A percentile compares a stretch with the other conserved stretches of the same genome.
Conservation (phyloP, 2,888 invertebrate genomes). For the Mesoligia furuncula region DNA sequence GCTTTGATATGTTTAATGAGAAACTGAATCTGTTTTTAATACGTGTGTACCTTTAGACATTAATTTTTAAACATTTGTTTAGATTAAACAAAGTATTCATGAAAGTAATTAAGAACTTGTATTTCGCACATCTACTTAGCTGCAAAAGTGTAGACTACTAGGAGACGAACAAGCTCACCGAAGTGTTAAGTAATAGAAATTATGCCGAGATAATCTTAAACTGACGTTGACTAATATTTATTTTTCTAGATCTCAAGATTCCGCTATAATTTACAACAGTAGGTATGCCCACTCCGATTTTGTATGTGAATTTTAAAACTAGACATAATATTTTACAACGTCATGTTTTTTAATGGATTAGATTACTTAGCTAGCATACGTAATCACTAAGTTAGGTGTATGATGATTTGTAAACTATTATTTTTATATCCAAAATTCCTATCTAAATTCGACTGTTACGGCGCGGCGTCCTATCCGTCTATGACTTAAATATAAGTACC, state of each 20-base stretch:
- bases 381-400: background rate
- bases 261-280: slow-evolving; percentile 43
- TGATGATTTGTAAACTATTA: background rate
- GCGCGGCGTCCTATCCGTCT: background rate
- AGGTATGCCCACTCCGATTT: slow-evolving; percentile 14
- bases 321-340: slow-evolving; percentile 5
- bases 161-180: slow-evolving; percentile 45
- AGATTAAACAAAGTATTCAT: background rate
- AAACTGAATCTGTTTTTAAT: slow-evolving; percentile 60
- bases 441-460: background rate
- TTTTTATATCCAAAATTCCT: background rate
- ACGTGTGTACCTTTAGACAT: background rate
- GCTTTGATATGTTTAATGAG: slow-evolving; percentile 67
- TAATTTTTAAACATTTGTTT: background rate
- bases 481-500: background rate
- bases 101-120: background rate
- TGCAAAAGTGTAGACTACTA: background rate
- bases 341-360: slow-evolving; percentile 6
- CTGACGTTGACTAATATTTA: slow-evolving; percentile 54
- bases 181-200: slow-evolving; percentile 51
- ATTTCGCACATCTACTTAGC: slow-evolving; percentile 19
- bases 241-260: slow-evolving; percentile 53
- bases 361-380: slow-evolving; percentile 11
- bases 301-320: slow-evolving; percentile 17
- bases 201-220: slow-evolving; percentile 49